phyloP scores from a whole-genome alignment of 2,113 vertebrate genomes.

The Callaeas wilsoni region DNA sequence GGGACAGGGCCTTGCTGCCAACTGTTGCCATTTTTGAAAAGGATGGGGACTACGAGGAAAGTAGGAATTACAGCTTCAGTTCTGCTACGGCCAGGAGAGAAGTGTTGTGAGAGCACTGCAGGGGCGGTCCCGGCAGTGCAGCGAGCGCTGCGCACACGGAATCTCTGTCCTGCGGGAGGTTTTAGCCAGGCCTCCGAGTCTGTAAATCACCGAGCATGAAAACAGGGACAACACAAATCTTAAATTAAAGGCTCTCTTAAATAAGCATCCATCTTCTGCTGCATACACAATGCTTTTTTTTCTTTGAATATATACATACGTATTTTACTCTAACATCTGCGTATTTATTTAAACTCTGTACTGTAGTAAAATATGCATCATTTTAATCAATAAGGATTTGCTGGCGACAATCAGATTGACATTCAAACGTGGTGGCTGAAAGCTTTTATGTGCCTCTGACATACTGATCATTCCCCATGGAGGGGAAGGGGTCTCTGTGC shows the following conservation, averaged over 20 bases:
- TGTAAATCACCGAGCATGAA: constrained; percentile 58
- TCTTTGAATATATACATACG: constrained; percentile 79
- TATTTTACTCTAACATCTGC: constrained; percentile 75
- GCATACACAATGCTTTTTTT: constrained; percentile 74
- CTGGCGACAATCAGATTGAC: constrained; percentile 65
- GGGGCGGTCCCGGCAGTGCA: neutral
- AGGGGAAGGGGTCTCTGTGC: constrained; percentile 36
- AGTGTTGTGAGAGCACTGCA: neutral
- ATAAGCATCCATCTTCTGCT: constrained; percentile 76
- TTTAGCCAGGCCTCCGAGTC: constrained; percentile 51
- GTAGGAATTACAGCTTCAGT: constrained; percentile 9
- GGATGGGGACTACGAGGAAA: neutral
- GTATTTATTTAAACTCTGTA: constrained; percentile 80
- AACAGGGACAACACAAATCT: constrained; percentile 74
- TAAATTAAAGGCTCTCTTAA: constrained; percentile 82
- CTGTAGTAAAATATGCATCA: constrained; percentile 80
- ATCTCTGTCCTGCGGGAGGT: neutral
- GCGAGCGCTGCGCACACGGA: neutral
- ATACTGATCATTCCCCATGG: neutral
- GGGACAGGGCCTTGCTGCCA: neutral
- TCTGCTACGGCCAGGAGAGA: neutral
- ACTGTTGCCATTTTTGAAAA: neutral
- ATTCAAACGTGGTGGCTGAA: constrained; percentile 58
- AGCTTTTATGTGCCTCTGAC: constrained; percentile 55
- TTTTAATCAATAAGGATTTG: constrained; percentile 69